Conservation (phyloP, 1,140 invertebrate species). For the Leptopilina clavipes region DNA sequence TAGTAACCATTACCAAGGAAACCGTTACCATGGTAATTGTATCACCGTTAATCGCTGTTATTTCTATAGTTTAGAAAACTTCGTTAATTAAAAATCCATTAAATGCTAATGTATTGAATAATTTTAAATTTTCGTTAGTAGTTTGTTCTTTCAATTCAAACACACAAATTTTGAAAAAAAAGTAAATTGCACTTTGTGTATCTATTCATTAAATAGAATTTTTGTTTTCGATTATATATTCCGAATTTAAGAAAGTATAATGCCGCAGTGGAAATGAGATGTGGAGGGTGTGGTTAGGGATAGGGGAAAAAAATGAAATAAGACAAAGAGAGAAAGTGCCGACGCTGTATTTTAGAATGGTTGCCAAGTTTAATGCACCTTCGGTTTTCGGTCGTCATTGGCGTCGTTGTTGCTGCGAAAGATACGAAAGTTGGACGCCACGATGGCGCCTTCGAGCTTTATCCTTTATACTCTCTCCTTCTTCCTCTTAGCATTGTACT, state of each 20-base stretch:
- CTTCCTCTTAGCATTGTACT: slow-evolving; percentile 36
- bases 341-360: slow-evolving; percentile 49
- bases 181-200: no score
- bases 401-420: slow-evolving; percentile 41
- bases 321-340: slow-evolving; percentile 45
- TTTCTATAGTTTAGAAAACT: no score
- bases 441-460: slow-evolving; percentile 59
- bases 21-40: no score
- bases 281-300: neutral
- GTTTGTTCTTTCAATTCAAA: no score
- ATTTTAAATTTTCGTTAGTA: no score
- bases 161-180: no score
- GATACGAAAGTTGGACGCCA: slow-evolving; percentile 59
- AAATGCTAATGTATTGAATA: no score
- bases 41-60: no score
- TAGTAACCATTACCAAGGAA: no score
- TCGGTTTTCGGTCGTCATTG: slow-evolving; percentile 46
- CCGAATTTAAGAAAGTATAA: neutral
- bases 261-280: slow-evolving; percentile 2
- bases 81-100: no score
- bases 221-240: no score
- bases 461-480: slow-evolving; percentile 34
- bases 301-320: slow-evolving; percentile 32
- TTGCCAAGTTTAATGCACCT: slow-evolving; percentile 59
- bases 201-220: no score